Evolutionary conservation across 64 coral and sea anemone genomes (phyloP).

Genomic region (Montipora sp.): DNA sequence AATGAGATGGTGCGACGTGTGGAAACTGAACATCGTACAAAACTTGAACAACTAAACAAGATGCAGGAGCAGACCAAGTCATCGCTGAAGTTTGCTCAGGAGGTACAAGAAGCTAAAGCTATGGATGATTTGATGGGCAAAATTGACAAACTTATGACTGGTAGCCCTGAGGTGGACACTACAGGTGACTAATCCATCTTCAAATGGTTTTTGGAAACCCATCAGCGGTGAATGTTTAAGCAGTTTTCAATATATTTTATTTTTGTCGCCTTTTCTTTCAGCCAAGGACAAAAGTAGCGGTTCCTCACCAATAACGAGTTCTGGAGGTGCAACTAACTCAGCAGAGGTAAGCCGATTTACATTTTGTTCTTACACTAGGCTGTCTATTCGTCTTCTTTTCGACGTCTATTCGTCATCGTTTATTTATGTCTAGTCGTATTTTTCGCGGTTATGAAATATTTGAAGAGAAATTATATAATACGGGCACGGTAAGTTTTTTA

Average conservation of each 20-base stretch:
- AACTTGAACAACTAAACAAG: slow-evolving; percentile 65
- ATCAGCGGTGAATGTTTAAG: neutral
- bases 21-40: slow-evolving; percentile 56
- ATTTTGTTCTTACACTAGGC: no score
- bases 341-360: neutral
- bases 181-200: neutral
- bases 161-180: neutral
- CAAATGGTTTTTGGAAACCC: neutral
- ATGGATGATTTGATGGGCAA: slow-evolving; percentile 77
- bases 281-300: neutral
- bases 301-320: neutral
- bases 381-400: no score
- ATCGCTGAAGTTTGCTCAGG: slow-evolving; percentile 71
- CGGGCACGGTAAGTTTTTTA: no score
- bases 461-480: no score
- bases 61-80: slow-evolving; percentile 82
- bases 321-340: slow-evolving; percentile 11
- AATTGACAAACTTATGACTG: slow-evolving; percentile 69
- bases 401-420: no score
- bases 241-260: neutral
- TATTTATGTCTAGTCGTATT: no score
- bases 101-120: slow-evolving; percentile 77
- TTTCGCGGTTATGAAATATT: no score
- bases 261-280: neutral
- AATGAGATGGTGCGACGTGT: slow-evolving; percentile 65